A percentile compares a stretch with the other conserved stretches of the same genome.
phyloP scores from a whole-genome alignment of 2,888 invertebrate species.

The Chirona hameri region DNA sequence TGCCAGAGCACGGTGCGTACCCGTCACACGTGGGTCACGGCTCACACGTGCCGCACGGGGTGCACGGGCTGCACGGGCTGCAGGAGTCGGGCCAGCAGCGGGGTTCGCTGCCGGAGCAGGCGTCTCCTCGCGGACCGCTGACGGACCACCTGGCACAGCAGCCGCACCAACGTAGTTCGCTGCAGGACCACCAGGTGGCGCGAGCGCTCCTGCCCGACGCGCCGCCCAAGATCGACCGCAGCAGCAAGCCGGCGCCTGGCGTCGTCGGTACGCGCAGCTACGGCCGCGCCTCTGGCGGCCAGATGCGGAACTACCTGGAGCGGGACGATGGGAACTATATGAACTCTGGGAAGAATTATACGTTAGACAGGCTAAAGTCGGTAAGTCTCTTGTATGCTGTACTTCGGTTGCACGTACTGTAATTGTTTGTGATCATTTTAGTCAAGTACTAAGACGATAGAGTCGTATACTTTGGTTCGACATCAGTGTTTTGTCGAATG shows the following conservation, averaged over 20 bases:
- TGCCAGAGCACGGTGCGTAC: neutral
- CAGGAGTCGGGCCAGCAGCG: neutral
- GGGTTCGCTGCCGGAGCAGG: neutral
- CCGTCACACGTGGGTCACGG: neutral
- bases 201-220: neutral
- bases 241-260: slow-evolving; percentile 31
- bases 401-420: no score
- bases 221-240: slow-evolving; percentile 33
- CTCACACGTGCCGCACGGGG: neutral
- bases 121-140: neutral
- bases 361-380: slow-evolving; percentile 25
- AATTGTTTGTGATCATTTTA: no score
- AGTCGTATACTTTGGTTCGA: no score
- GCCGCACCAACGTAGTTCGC: neutral
- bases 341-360: slow-evolving; percentile 45
- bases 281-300: slow-evolving; percentile 12
- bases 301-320: slow-evolving; percentile 37
- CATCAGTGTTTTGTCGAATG: no score
- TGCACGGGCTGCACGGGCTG: neutral
- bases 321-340: slow-evolving; percentile 49
- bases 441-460: no score
- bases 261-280: slow-evolving; percentile 3
- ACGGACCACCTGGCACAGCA: neutral
- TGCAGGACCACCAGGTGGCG: neutral
- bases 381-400: neutral